Evolutionary conservation across 2,888 invertebrate genomes (phyloP), one percentile per base, ranked within the genome.

Genomic region (Octodonta nipae): DNA sequence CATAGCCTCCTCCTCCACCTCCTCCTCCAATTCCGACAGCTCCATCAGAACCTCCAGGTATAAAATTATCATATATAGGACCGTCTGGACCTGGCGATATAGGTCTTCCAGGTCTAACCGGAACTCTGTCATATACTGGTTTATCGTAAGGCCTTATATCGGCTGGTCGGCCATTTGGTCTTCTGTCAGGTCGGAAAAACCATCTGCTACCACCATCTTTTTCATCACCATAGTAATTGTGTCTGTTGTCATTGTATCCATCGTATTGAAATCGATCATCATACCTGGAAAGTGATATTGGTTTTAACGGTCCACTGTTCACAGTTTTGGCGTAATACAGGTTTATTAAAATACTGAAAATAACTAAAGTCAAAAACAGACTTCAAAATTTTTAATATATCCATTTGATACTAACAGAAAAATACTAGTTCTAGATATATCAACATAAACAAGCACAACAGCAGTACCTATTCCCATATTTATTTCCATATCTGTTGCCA

Each of bases 1-100:
- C n/a, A n/a, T n/a, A n/a, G n/a, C n/a, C n/a, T n/a, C n/a, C n/a
- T n/a, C n/a, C n/a, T n/a, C 22, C 22, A 11, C 22, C 22, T 6
- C 20, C 20, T n/a, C 10, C 28, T 5, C 14, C 28, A 10, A 28
- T 10, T 2, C 14, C 14, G 6, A 13, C 16, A 3, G n/a, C 7
- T 2, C 14, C 14, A 7, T 13, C 15, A 2, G 61, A 61, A 0
- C 61, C 64, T 7, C 46, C 39, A 1, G 63, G 49, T 6, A 52
- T 51, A 15, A 55, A 58, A 14, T 55, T 61, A 12, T 61, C 66
- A 28, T 62, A 59, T 29, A 60, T 60, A 2, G 60, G 60, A 2
- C 62, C 62, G 36, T 61, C 61, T 2, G 61, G 61, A 4, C 60
- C 60, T 4, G 59, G 59, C 1, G 58, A 58, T 35, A 54, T 42